These are phyloP conservation scores for Phalera bucephala DNA, from an alignment of 2,888 invertebrate species.

Conservation along the genomic window DNA sequence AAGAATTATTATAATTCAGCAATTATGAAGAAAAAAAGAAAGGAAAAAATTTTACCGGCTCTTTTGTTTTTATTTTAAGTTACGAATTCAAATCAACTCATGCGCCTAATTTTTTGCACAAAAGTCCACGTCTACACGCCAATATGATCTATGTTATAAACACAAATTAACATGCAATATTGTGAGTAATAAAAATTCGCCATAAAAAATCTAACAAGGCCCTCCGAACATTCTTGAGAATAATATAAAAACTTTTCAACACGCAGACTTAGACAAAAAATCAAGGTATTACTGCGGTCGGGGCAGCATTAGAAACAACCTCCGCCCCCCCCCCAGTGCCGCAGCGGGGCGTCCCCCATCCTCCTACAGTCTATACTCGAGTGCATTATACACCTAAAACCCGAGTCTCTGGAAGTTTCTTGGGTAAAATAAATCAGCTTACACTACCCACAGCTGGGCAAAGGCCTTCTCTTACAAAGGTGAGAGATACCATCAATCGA, in stretches of 20 bases:
- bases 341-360: constrained; percentile 27
- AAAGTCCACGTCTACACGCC: constrained; percentile 19
- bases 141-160: constrained; percentile 21
- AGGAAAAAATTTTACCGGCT: too few species aligned
- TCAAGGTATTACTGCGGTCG: constrained; percentile 60
- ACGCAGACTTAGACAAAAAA: constrained; percentile 60
- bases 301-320: constrained; percentile 27
- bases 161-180: constrained; percentile 25
- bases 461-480: too few species aligned
- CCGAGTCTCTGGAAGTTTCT: constrained; percentile 52
- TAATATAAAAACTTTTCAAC: constrained; percentile 25
- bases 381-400: constrained; percentile 74
- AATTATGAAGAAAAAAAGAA: too few species aligned
- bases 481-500: too few species aligned
- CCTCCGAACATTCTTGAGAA: constrained; percentile 18
- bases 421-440: too few species aligned
- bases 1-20: too few species aligned
- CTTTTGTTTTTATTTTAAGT: too few species aligned
- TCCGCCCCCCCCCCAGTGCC: constrained; percentile 29
- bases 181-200: constrained; percentile 17
- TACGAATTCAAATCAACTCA: too few species aligned
- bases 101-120: constrained; percentile 7
- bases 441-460: too few species aligned
- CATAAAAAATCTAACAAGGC: constrained; percentile 25
- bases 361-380: constrained; percentile 59